These are phyloP conservation scores for Erebia palarica DNA, from an alignment of 2,888 invertebrate species.

Conservation along the genomic window DNA sequence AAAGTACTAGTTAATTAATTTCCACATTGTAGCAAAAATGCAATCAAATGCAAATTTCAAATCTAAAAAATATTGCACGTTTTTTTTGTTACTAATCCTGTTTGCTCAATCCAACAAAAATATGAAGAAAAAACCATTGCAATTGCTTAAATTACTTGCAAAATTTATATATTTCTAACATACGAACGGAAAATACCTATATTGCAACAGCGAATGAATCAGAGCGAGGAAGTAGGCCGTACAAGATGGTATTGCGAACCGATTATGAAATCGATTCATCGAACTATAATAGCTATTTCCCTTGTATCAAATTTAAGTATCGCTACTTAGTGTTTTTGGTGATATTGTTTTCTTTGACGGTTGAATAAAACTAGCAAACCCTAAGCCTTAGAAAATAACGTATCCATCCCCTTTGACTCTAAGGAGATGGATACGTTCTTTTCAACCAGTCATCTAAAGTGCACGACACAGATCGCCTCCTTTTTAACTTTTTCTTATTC, in stretches of 20 bases:
- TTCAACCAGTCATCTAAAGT: no score
- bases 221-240: conserved; percentile 39
- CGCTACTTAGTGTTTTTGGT: not conserved
- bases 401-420: no score
- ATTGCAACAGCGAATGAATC: conserved; percentile 37
- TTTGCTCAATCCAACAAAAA: not conserved
- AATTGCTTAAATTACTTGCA: not conserved
- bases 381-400: no score
- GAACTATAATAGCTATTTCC: not conserved
- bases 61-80: not conserved
- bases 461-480: no score
- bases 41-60: not conserved
- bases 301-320: conserved; percentile 17
- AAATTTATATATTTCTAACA: conserved; percentile 14
- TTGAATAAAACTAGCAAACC: not conserved
- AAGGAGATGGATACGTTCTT: no score
- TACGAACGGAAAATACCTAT: conserved; percentile 6
- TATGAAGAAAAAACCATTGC: not conserved
- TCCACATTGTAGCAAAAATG: not conserved
- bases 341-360: conserved; percentile 5
- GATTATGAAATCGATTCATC: conserved; percentile 26
- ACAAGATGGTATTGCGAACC: conserved; percentile 36
- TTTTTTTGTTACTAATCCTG: not conserved
- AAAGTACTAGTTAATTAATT: not conserved
- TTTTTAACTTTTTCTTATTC: not conserved